A percentile compares a stretch with the other conserved stretches of the same genome.
phyloP scores from a whole-genome alignment of 92 coral and sea anemone genomes.

The Bergia sp. region DNA sequence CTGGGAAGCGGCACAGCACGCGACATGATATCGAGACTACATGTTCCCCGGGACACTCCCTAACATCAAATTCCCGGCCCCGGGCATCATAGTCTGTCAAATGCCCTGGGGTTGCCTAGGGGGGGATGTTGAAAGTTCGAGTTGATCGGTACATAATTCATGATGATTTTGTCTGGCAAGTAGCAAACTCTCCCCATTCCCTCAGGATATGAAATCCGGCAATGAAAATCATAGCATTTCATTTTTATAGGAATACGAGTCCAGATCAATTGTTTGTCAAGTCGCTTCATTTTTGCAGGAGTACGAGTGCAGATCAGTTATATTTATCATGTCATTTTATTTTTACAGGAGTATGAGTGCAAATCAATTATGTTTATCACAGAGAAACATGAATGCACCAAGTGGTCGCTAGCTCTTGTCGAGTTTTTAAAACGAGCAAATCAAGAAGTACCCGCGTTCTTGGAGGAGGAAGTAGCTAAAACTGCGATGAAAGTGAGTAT shows the following conservation, averaged over 20 bases:
- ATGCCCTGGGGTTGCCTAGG: too few relatives aligned
- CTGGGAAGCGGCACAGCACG: too few relatives aligned
- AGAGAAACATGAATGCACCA: constrained; percentile 36
- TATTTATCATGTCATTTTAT: constrained; percentile 51
- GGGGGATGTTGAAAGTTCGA: too few relatives aligned
- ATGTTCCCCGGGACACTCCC: too few relatives aligned
- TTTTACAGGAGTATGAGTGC: constrained; percentile 79
- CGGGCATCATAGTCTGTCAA: too few relatives aligned
- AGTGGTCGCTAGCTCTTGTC: constrained; percentile 16
- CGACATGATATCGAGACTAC: too few relatives aligned
- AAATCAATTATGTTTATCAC: constrained; percentile 78
- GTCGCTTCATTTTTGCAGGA: constrained; percentile 50
- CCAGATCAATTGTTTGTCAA: constrained; percentile 73
- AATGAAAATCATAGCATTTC: neutral
- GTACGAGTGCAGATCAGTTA: constrained; percentile 76
- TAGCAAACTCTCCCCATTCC: too few relatives aligned
- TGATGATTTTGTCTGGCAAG: too few relatives aligned
- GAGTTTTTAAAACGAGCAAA: constrained; percentile 54
- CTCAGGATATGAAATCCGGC: too few relatives aligned
- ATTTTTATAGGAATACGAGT: constrained; percentile 70
- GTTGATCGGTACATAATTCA: too few relatives aligned
- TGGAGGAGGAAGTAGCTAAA: constrained; percentile 68
- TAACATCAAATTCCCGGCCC: too few relatives aligned
- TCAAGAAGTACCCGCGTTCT: constrained; percentile 54
- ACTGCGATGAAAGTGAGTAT: constrained; percentile 53